phyloP scores from a whole-genome alignment of 92 coral and sea anemone genomes.

The Paramuricea clavata region DNA sequence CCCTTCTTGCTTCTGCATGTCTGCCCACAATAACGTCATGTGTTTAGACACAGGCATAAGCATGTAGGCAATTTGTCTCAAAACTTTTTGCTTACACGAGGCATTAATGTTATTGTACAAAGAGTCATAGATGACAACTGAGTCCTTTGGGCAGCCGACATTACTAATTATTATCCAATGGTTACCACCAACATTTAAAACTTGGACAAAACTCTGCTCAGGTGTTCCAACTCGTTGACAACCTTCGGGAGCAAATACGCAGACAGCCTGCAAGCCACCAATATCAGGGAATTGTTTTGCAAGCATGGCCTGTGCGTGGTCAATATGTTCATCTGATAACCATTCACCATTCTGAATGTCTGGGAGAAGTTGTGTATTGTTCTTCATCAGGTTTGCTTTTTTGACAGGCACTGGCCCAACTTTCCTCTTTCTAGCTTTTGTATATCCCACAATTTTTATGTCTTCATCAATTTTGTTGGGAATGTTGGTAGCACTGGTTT shows the following conservation, averaged over 20 bases:
- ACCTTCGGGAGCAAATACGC: not conserved
- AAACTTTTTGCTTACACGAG: no score
- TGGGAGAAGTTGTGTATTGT: not conserved
- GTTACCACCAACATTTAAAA: not conserved
- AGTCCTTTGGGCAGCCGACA: constrained; percentile 2
- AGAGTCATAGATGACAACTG: not conserved
- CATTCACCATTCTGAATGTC: no score
- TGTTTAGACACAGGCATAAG: not conserved
- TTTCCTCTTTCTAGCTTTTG: not conserved
- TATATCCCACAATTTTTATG: no score
- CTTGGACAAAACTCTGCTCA: not conserved
- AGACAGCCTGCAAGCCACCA: no score
- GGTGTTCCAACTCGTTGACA: constrained; percentile 10
- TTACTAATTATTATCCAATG: not conserved
- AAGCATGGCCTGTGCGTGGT: constrained; percentile 9
- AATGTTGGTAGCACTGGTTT: no score
- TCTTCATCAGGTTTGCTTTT: not conserved
- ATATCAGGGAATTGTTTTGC: not conserved
- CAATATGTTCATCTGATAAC: no score
- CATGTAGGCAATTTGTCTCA: no score
- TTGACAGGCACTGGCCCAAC: not conserved
- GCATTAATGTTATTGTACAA: no score
- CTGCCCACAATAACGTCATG: no score
- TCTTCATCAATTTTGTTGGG: no score
- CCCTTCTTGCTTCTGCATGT: not conserved